Evolutionary conservation across 2,797 vertebrate species (phyloP), one percentile per base, ranked within the genome.

Genomic region (Odontamblyopus lacepedii): DNA sequence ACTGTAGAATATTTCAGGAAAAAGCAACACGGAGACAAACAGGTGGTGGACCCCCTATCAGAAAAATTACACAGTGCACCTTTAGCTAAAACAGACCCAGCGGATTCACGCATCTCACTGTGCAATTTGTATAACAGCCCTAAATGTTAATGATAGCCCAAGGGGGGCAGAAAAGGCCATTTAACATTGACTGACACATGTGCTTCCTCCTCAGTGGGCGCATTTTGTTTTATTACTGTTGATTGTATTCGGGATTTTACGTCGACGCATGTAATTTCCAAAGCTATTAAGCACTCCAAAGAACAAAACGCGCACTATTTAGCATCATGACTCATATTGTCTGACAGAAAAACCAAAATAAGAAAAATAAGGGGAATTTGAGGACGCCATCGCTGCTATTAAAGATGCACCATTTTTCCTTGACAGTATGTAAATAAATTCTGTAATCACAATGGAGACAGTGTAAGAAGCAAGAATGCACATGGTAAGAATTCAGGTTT

Each of bases 121-220:
- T 81, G 80, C 83, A 83, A 90, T 91, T 87, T 84, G 75, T 80
- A 72, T 86, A 83, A 84, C 84, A 74, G 83, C 78, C 69, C 59
- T 89, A 87, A 84, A 86, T 82, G 81, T 87, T 87, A 86, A 88
- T 89, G 85, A 84, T 83, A 83, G 82, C 86, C 87, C 79, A 78
- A 74, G 82, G 81, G 83, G 77, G 87, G 79, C 73, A 61, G 69
- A 86, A 56, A 80, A 89, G 85, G 83, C 83, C 77, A 88, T 88
- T 90, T 84, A 88, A 81, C 84, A 77, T 57, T 86, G 86, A 87
- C 68, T 84, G 82, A 87, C 83, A 90, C 88, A 90, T 90, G 80
- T 72, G 70, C 76, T 73, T 85, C 77, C 77, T 84, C 68, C 67
- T 81, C 77, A 84, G 82, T 82, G 83, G 78, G 73, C 76, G 73